Evolutionary conservation across 2,797 vertebrate species (phyloP).

Genomic region (Mastacembelus armatus): DNA sequence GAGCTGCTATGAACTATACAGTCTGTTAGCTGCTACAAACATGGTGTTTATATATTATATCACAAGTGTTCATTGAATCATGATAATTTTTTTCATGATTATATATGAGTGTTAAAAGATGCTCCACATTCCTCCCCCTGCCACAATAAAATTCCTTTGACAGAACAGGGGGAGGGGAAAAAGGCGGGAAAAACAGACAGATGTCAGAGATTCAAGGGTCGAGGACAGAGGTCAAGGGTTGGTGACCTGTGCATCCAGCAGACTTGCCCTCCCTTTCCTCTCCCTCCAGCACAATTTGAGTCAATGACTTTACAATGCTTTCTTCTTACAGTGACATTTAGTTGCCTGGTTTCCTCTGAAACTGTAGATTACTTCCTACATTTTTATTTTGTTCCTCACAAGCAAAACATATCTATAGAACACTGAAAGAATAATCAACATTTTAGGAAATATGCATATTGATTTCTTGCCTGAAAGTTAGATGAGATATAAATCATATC

Average conservation of each 20-base stretch:
- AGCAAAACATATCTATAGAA: not conserved
- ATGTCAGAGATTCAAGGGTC: slow-evolving; percentile 79
- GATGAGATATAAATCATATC: not conserved
- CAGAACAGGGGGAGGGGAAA: slow-evolving; percentile 32
- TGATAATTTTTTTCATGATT: too few species aligned
- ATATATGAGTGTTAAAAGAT: slow-evolving; percentile 8
- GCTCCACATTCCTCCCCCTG: slow-evolving; percentile 49
- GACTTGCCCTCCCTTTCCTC: slow-evolving; percentile 54
- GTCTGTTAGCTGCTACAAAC: not conserved
- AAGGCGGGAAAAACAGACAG: slow-evolving; percentile 78
- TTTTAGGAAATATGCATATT: not conserved
- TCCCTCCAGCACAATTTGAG: slow-evolving; percentile 56
- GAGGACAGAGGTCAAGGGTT: slow-evolving; percentile 80
- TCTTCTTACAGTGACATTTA: slow-evolving; percentile 59
- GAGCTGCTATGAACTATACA: not conserved
- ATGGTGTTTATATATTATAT: not conserved
- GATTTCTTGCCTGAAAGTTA: rapidly evolving
- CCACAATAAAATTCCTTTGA: slow-evolving; percentile 63
- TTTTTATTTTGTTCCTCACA: not conserved
- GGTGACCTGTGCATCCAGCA: slow-evolving; percentile 75
- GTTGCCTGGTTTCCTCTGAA: slow-evolving; percentile 7
- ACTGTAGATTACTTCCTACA: not conserved
- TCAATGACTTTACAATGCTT: slow-evolving; percentile 70
- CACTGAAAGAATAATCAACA: not conserved
- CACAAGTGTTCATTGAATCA: not conserved